Conservation (phyloP, 2,888 invertebrate genomes). For the Caenorhabditis afra region DNA sequence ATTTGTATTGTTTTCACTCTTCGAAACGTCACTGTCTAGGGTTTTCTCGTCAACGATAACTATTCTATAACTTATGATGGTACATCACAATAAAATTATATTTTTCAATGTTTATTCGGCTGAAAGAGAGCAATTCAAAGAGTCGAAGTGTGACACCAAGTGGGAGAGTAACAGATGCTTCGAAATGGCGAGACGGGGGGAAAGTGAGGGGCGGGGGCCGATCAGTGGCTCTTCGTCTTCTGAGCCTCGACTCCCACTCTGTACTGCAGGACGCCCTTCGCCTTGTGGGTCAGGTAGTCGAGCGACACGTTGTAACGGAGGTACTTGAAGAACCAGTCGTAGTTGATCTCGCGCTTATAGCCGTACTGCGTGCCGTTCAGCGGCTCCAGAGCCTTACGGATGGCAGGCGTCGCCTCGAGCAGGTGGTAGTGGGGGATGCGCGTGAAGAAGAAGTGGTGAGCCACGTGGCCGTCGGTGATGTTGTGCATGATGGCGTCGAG, state of each 20-base stretch:
- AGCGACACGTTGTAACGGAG: slow-evolving; percentile 73
- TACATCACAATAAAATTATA: slow-evolving; percentile 56
- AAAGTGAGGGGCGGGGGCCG: too few species aligned
- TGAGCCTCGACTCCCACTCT: slow-evolving; percentile 60
- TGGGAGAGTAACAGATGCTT: slow-evolving; percentile 5
- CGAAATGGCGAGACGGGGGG: slow-evolving; percentile 43
- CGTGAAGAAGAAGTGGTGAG: slow-evolving; percentile 80
- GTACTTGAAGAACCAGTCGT: slow-evolving; percentile 76
- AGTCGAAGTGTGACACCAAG: slow-evolving; percentile 35
- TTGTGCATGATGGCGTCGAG: slow-evolving; percentile 71
- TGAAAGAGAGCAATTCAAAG: not conserved
- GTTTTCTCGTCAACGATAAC: slow-evolving; percentile 54
- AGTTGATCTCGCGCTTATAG: slow-evolving; percentile 74
- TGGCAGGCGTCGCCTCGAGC: slow-evolving; percentile 75
- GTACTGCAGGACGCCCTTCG: slow-evolving; percentile 77
- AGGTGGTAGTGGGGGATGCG: slow-evolving; percentile 78
- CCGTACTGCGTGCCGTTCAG: slow-evolving; percentile 68
- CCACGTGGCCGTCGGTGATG: slow-evolving; percentile 77
- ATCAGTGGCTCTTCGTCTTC: slow-evolving; percentile 43
- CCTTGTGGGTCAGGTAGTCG: slow-evolving; percentile 77
- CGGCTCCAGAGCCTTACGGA: slow-evolving; percentile 65
- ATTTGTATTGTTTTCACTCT: slow-evolving; percentile 22
- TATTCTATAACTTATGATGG: slow-evolving; percentile 59
- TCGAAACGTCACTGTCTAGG: slow-evolving; percentile 30
- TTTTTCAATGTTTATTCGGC: slow-evolving; percentile 20